Base-by-base conservation (phyloP, 2,888 invertebrate genomes). In the Phasia obesa region DNA sequence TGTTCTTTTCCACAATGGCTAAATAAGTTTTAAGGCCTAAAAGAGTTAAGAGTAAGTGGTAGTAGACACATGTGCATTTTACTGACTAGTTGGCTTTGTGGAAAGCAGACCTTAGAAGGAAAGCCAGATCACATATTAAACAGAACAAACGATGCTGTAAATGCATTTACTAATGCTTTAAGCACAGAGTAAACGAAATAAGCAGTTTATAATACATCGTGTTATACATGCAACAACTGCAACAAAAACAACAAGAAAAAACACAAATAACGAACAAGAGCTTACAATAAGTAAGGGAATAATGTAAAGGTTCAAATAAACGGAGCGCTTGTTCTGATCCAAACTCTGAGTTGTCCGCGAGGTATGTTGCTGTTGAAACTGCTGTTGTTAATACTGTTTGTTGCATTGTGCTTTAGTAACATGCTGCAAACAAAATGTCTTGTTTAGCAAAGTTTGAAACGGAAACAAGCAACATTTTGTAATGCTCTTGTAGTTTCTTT, bases 371-470 rank as follows among this genome's bases (percentile, higher is more conserved):
- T 35, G 21, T 27, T 55, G 19, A 25, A 31, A 25, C 17, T 44
- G 44, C 3, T 64, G 31, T 17, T 69, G 53, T n/a, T 65, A n/a
- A 19, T 55, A 17, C 27, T 60, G 44, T 17, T 11, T 53, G 25
- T 35, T 78, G 49, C 51, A 31, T 69, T 76, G 64, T 53, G 65
- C 60, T 55, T 81, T 62, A 35, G 67, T 71, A 83, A 83, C 75
- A 83, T 79, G 79, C 83, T 83, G 67, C 79, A 83, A 74, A 79
- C 75, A 76, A 84, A 81, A 88, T 88, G 90, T 89, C 90, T 89
- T 89, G 88, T 89, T 89, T 87, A 88, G 87, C 87, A 87, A 88
- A 88, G 88, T 88, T 89, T 89, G 89, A 89, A 89, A 89, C 90
- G 89, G 89, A 89, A 89, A 89, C 89, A 89, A 87, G 86, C 88